Evolutionary conservation across 1,140 invertebrate genomes (phyloP), one percentile per base, ranked within the genome.

Genomic region (Drosophila ogumai): DNA sequence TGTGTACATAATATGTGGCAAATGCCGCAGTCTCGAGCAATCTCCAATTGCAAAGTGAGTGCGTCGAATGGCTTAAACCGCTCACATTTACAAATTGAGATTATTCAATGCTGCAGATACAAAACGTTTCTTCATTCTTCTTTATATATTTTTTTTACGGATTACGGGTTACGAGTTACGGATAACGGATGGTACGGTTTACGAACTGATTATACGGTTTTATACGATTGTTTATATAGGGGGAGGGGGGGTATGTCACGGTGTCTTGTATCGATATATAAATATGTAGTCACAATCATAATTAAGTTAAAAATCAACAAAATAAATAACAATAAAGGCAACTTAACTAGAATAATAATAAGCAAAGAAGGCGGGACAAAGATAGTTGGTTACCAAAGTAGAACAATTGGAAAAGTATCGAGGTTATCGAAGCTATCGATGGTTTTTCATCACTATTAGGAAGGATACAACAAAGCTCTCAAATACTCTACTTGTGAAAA

Each of bases 41-140:
- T 91, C 92, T 92, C 91, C 92, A 92, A 77, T 90, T 92, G 92
- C 82, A 93, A 92, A 91, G 92, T 93, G 92, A 92, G 90, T 90
- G 68, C 72, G 67, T 87, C 65, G 72, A 90, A 91, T 85, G 47
- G 60, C 41, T 68, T 44, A 86, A 77, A 75, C 80, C 73, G 87
- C 87, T 92, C 92, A 92, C 92, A 91, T 86, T 93, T 92, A 93
- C 92, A 93, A 92, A 92, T 91, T 93, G 92, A 93, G 92, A 93
- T 93, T 93, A 85, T 57, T 84, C 87, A 88, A 92, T 91, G 71
- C 78, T 88, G 82, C 91, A 91, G 85, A 90, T 81, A 77, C 44
- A 54, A 65, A 61, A 55, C 52, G 52, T 4, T 25, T 38, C 52
- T 25, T 38, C 5, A n/a, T 58, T 63, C 72, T 25, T 43, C 63